These are phyloP conservation scores for Philereme transversata DNA, from an alignment of 2,888 invertebrate genomes.

Conservation along the genomic window DNA sequence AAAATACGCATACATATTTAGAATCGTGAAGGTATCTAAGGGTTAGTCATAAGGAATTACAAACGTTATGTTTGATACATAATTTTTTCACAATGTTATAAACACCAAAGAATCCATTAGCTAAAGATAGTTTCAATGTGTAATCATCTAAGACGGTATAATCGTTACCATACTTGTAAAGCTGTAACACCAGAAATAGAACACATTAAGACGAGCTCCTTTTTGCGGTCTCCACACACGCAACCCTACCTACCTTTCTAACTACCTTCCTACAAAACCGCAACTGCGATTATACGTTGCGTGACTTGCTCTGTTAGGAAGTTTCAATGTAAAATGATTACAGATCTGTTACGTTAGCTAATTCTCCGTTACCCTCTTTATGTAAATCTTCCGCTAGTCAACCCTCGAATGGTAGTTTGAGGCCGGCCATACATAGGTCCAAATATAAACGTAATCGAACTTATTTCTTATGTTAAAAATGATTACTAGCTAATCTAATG, in stretches of 20 bases:
- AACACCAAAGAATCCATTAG: too few relatives aligned
- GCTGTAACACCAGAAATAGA: conserved; percentile 18
- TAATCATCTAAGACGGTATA: not conserved
- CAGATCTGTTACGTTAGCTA: conserved; percentile 14
- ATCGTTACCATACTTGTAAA: not conserved
- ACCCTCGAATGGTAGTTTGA: too few relatives aligned
- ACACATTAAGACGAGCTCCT: conserved; percentile 16
- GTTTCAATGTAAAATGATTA: conserved; percentile 21
- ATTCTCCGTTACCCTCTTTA: conserved; percentile 5
- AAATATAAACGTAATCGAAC: too few relatives aligned
- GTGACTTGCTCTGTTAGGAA: conserved; percentile 29
- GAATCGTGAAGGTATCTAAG: too few relatives aligned
- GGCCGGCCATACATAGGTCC: too few relatives aligned
- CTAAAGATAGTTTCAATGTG: too few relatives aligned
- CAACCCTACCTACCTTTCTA: conserved; percentile 11
- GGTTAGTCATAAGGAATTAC: too few relatives aligned
- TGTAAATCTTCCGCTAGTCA: conserved; percentile 1
- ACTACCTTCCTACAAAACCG: conserved; percentile 21
- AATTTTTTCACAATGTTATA: too few relatives aligned
- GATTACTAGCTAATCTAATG: too few relatives aligned
- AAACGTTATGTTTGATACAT: too few relatives aligned
- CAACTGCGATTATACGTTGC: conserved; percentile 26
- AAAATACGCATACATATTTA: too few relatives aligned
- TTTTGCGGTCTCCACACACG: conserved; percentile 32
- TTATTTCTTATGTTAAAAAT: too few relatives aligned